These are phyloP conservation scores for Periophthalmus magnuspinnatus DNA, from an alignment of 2,797 vertebrate genomes.

Conservation along the genomic window DNA sequence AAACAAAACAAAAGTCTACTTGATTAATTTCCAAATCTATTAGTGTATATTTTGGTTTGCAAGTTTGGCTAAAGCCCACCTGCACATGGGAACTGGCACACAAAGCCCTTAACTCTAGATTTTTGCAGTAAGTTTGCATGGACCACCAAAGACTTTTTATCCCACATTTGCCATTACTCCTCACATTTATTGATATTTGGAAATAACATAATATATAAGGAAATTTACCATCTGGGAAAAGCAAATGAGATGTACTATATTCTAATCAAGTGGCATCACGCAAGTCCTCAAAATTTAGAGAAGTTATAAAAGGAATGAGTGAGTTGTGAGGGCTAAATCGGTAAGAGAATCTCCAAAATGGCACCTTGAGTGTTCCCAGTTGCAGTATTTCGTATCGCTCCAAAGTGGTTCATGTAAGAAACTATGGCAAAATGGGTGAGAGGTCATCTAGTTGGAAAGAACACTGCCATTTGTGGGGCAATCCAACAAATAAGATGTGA, in stretches of 20 bases:
- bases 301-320: neutral
- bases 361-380: neutral
- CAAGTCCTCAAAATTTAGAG: too few species aligned
- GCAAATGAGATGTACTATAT: too few species aligned
- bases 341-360: neutral
- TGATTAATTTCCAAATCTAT: slow-evolving; percentile 4
- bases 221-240: too few species aligned
- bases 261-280: too few species aligned
- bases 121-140: neutral
- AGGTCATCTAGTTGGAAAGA: neutral
- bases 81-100: neutral
- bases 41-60: neutral
- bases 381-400: neutral
- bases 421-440: neutral
- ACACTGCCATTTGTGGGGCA: too few species aligned
- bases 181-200: neutral
- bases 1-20: neutral
- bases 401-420: neutral
- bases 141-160: neutral
- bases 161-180: neutral
- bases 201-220: too few species aligned
- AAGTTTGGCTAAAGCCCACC: neutral
- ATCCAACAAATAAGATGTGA: too few species aligned
- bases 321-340: neutral
- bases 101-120: neutral